A percentile compares a stretch with the other conserved stretches of the same genome.
phyloP scores from a whole-genome alignment of 2,113 vertebrate genomes.

The Sylvilagus bachmani region DNA sequence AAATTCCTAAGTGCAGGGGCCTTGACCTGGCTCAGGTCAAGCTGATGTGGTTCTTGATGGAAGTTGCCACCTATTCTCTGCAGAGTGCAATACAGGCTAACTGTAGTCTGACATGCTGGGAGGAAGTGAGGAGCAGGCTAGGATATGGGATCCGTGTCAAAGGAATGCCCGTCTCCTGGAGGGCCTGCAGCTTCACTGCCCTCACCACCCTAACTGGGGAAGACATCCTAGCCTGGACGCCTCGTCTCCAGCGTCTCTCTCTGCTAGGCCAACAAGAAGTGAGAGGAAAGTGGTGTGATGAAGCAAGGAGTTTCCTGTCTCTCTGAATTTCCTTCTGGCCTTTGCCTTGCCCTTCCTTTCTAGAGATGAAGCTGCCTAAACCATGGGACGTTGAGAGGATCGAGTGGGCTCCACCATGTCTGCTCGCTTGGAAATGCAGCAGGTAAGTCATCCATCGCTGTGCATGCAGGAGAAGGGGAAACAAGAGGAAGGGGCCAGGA shows the following conservation, averaged over 20 bases:
- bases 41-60: conserved; percentile 70
- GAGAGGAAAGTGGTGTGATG: conserved; percentile 21
- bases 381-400: background rate
- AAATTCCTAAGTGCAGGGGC: background rate
- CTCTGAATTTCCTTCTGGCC: conserved; percentile 16
- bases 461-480: background rate
- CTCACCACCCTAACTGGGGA: conserved; percentile 34
- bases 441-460: background rate
- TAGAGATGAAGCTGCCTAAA: background rate
- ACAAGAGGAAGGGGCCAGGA: background rate
- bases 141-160: conserved; percentile 6
- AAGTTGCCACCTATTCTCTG: conserved; percentile 62
- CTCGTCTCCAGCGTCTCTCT: background rate
- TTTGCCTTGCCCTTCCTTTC: background rate
- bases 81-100: conserved; percentile 56
- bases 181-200: background rate
- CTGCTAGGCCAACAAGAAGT: conserved; percentile 40
- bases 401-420: background rate
- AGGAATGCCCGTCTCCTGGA: background rate
- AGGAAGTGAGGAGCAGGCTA: conserved; percentile 39
- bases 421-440: background rate
- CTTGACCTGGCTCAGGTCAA: conserved; percentile 22
- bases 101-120: background rate
- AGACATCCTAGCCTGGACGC: conserved; percentile 33
- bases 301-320: conserved; percentile 7